Evolutionary conservation across 1,140 invertebrate genomes (phyloP), one percentile per base, ranked within the genome.

Genomic region (Drosophila rufa): DNA sequence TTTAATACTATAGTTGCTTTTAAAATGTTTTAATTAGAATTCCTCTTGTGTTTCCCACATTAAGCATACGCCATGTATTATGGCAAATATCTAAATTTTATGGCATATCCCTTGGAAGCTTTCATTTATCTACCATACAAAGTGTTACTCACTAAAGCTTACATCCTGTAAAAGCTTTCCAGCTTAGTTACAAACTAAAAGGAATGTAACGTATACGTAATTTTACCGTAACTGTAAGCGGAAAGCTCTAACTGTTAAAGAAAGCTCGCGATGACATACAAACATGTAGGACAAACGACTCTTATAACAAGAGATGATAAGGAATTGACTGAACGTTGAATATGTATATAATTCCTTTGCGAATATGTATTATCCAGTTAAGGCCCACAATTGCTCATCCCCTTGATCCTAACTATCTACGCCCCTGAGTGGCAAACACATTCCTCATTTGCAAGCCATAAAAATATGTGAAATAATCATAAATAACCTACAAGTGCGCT

Each of bases 401-500:
- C n/a, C 17, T 4, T 15, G 17, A 27, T 15, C n/a, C 30, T 15
- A 12, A 14, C 27, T 12, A 50, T 47, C 53, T 51, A 38, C 38
- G 69, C 67, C 38, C 2, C 53, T 47, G 45, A 17, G n/a, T 42
- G 15, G 30, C 36, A 73, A 30, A 70, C 45, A 60, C 69, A 73
- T 73, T 38, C 46, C 69, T 73, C 69, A 73, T 73, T 73, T 73
- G 69, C 69, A 71, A 60, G 53, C 69, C 69, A 73, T 73, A 51
- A 73, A 75, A 66, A 66, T 58, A 66, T 75, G 46, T 42, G 69
- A 25, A 73, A 76, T 79, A 82, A 76, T 76, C 66, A 86, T 86
- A 86, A 86, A 86, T 82, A 76, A 86, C 82, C 66, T 50, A 66
- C 70, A 79, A 75, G 70, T 82, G 59, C 75, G 76, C 57, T 86